Evolutionary conservation across 2,888 invertebrate genomes (phyloP).

Genomic region (Plemyria rubiginata): DNA sequence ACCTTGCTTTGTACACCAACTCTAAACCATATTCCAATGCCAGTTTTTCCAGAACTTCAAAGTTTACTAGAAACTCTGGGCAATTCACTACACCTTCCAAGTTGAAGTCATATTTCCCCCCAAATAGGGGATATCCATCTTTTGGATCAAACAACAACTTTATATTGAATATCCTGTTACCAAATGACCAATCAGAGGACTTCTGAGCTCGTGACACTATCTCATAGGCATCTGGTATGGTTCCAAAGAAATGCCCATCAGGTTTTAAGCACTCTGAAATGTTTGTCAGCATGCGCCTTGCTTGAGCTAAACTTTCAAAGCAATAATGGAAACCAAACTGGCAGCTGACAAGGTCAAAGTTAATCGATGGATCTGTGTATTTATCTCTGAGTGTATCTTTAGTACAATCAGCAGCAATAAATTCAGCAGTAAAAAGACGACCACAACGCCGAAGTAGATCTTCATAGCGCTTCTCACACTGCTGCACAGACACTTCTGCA

Average conservation of each 20-base stretch:
- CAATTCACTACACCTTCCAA: slow-evolving; percentile 98
- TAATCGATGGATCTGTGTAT: slow-evolving; percentile 90
- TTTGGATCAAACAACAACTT: slow-evolving; percentile 88
- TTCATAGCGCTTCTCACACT: slow-evolving; percentile 93
- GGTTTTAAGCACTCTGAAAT: slow-evolving; percentile 94
- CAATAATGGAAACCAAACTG: slow-evolving; percentile 99
- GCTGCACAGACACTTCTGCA: slow-evolving; percentile 95
- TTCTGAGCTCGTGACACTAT: slow-evolving; percentile 91
- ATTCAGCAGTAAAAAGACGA: slow-evolving; percentile 92
- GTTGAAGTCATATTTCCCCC: slow-evolving; percentile 97
- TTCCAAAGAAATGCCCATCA: slow-evolving; percentile 98
- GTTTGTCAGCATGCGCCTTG: slow-evolving; percentile 96
- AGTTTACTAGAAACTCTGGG: slow-evolving; percentile 98
- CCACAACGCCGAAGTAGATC: slow-evolving; percentile 83
- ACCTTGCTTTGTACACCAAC: slow-evolving; percentile 88
- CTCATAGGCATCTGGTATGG: slow-evolving; percentile 97
- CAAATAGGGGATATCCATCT: slow-evolving; percentile 92
- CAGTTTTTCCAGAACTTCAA: slow-evolving; percentile 91
- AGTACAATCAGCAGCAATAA: slow-evolving; percentile 96
- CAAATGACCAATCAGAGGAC: slow-evolving; percentile 86
- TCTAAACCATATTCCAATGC: slow-evolving; percentile 90
- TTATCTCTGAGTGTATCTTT: slow-evolving; percentile 90
- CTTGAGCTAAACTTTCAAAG: slow-evolving; percentile 95
- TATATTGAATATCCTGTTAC: slow-evolving; percentile 92
- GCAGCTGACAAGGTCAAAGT: slow-evolving; percentile 96